Conservation (phyloP, 2,113 vertebrate genomes). For the Cinclus cinclus region DNA sequence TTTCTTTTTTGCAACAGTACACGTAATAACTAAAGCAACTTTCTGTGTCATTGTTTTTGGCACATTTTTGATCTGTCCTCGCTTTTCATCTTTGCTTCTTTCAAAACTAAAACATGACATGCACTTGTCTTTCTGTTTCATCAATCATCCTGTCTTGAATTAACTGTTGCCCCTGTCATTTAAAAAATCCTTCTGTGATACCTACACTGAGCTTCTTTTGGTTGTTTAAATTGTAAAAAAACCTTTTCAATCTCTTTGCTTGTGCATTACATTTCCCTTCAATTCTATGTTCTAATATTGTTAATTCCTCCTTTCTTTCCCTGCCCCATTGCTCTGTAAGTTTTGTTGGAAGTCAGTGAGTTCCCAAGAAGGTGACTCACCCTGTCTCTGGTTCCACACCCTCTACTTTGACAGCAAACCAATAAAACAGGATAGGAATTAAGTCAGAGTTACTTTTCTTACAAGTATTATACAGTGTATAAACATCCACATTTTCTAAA, state of each 20-base stretch:
- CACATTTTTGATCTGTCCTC: background rate
- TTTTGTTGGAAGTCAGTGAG: background rate
- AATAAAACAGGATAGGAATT: background rate
- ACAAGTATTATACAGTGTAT: background rate
- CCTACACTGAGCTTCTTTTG: background rate
- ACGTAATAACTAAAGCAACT: background rate
- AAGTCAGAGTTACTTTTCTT: background rate
- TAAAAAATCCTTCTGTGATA: background rate
- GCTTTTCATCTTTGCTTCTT: background rate
- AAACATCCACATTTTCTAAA: background rate
- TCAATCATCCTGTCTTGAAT: background rate
- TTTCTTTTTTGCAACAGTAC: background rate
- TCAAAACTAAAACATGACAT: background rate
- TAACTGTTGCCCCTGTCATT: background rate
- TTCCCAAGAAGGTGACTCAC: background rate
- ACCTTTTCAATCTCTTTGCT: background rate
- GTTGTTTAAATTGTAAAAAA: background rate
- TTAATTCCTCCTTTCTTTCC: background rate
- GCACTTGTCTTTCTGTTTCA: background rate
- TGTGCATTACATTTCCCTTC: background rate
- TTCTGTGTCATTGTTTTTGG: background rate
- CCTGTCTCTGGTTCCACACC: background rate
- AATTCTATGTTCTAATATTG: background rate
- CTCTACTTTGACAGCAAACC: fast-evolving
- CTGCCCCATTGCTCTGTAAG: background rate